phyloP scores from a whole-genome alignment of 37 sponge, comb jelly and placozoan genomes.

The Dysidea cf. avara region DNA sequence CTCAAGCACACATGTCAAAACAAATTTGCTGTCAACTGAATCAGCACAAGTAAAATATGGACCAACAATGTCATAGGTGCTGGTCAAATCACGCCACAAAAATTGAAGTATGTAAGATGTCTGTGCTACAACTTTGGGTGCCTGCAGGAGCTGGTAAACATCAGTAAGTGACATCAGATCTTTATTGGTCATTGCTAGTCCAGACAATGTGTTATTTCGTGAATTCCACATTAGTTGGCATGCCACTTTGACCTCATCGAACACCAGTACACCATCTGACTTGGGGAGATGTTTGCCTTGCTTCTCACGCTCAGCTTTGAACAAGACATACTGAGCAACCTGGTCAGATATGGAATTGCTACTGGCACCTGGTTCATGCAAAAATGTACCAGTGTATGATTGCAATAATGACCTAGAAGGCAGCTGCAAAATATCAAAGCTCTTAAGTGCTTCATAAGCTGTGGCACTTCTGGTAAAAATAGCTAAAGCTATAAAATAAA shows the following conservation, averaged over 20 bases:
- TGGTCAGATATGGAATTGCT: neutral
- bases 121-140: neutral
- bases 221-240: neutral
- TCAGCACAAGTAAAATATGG: conserved; percentile 21
- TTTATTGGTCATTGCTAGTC: too few relatives aligned
- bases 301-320: too few relatives aligned
- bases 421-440: too few relatives aligned
- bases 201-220: neutral
- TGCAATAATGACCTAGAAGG: conserved; percentile 3
- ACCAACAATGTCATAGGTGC: conserved; percentile 37
- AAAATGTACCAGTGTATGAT: conserved; percentile 11
- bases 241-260: too few relatives aligned
- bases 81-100: too few relatives aligned
- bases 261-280: too few relatives aligned
- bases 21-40: conserved; percentile 9
- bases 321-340: neutral
- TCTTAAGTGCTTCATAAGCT: conserved; percentile 15
- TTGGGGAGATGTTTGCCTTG: too few relatives aligned
- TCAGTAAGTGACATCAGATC: conserved; percentile 5
- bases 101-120: neutral
- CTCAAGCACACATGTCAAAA: conserved; percentile 16
- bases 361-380: neutral
- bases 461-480: neutral
- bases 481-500: too few relatives aligned
- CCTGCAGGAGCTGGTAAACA: neutral